Conservation (phyloP, 2,113 vertebrate species). For the Semicossyphus pulcher region DNA sequence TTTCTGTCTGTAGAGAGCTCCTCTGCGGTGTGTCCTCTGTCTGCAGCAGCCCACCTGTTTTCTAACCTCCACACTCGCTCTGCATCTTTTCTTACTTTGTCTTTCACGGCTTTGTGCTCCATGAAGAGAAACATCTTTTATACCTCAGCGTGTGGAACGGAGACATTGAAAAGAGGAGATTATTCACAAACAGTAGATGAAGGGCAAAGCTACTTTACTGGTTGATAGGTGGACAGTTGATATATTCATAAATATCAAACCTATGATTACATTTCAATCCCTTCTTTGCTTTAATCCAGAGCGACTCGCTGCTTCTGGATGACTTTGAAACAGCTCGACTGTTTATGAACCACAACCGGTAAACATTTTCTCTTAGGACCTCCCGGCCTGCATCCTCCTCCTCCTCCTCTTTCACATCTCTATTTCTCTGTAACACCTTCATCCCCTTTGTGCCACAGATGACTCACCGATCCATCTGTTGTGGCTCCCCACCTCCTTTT, state of each 20-base stretch:
- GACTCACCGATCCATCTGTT: slow-evolving; percentile 41
- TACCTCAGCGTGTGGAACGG: neutral
- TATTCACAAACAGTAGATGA: neutral
- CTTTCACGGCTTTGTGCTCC: slow-evolving; percentile 36
- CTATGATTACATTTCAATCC: slow-evolving; percentile 27
- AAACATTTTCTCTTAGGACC: slow-evolving; percentile 75
- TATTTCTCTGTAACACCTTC: slow-evolving; percentile 49
- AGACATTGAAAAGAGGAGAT: neutral
- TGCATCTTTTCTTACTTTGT: slow-evolving; percentile 25
- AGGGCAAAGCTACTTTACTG: neutral
- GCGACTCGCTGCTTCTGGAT: slow-evolving; percentile 82
- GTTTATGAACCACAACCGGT: slow-evolving; percentile 81
- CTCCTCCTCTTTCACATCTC: slow-evolving; percentile 30
- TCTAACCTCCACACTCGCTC: slow-evolving; percentile 30
- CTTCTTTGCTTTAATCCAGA: slow-evolving; percentile 76
- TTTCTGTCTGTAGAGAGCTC: slow-evolving; percentile 20
- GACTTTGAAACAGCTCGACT: slow-evolving; percentile 81
- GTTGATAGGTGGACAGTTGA: neutral
- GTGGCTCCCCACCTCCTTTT: slow-evolving; percentile 13
- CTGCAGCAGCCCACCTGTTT: slow-evolving; percentile 68
- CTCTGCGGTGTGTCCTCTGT: slow-evolving; percentile 24
- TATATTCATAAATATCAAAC: neutral
- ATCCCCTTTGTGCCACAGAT: slow-evolving; percentile 17
- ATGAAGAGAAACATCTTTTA: slow-evolving; percentile 28
- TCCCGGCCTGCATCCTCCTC: slow-evolving; percentile 38